Conservation (phyloP, 2,113 vertebrate genomes). For the Cheirogaleus medius region DNA sequence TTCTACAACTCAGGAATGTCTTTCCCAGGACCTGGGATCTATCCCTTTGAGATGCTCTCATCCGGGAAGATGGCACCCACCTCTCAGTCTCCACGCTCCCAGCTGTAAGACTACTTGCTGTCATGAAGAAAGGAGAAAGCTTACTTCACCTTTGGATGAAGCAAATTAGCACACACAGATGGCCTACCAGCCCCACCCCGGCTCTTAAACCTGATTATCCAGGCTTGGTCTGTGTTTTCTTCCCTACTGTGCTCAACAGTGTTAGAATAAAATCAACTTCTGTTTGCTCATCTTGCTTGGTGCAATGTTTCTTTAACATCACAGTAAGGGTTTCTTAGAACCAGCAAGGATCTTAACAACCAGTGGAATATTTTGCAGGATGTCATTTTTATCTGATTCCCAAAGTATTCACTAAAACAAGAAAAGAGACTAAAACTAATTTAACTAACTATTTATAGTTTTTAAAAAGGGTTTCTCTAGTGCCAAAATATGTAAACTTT, state of each 20-base stretch:
- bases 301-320: neutral
- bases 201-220: neutral
- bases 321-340: neutral
- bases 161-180: neutral
- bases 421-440: neutral
- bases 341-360: neutral
- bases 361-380: neutral
- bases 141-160: neutral
- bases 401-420: neutral
- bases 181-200: neutral
- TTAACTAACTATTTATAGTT: neutral
- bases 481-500: neutral
- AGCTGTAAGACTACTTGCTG: neutral
- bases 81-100: neutral
- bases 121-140: neutral
- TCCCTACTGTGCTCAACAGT: neutral
- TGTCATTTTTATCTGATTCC: neutral
- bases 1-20: neutral
- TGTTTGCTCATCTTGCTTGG: neutral
- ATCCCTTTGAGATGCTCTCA: neutral
- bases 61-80: neutral
- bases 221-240: neutral
- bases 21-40: neutral
- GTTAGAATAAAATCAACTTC: neutral
- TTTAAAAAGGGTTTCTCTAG: neutral